These are phyloP conservation scores for Spatulosminthurus flaviceps DNA, from an alignment of 2,888 invertebrate species.

Conservation along the genomic window DNA sequence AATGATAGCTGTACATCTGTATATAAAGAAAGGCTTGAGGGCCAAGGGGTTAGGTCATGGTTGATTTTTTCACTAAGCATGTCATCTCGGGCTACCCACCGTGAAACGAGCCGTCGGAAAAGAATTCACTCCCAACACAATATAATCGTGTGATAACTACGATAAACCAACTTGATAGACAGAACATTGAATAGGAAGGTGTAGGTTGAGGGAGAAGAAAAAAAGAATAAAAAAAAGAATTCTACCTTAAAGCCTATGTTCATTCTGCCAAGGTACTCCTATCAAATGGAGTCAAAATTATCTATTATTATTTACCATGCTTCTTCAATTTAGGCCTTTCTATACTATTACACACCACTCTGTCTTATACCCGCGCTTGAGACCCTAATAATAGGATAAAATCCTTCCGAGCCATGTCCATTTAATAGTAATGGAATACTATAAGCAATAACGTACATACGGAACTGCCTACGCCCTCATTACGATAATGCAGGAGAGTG, in stretches of 20 bases:
- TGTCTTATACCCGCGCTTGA: no score
- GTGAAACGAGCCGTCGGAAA: conserved; percentile 31
- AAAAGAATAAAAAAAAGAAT: neutral
- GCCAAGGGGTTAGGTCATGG: conserved; percentile 42
- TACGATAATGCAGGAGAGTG: neutral
- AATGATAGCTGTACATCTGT: no score
- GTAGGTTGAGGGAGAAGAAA: neutral
- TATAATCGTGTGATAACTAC: neutral
- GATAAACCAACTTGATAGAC: conserved; percentile 34
- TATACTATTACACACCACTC: no score
- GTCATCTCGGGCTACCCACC: conserved; percentile 37
- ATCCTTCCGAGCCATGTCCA: no score
- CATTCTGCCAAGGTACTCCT: neutral
- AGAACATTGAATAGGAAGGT: conserved; percentile 17
- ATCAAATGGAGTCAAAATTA: conserved; percentile 3
- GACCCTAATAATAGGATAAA: no score
- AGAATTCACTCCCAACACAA: neutral
- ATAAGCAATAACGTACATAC: no score
- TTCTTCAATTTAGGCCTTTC: no score
- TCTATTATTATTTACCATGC: conserved; percentile 8
- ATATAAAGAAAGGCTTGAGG: conserved; percentile 39
- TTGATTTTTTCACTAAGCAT: conserved; percentile 36
- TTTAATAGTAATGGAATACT: no score
- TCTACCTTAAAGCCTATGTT: neutral
- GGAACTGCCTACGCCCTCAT: neutral